Conservation (phyloP, 2,113 vertebrate species). For the Notiomystis cincta region DNA sequence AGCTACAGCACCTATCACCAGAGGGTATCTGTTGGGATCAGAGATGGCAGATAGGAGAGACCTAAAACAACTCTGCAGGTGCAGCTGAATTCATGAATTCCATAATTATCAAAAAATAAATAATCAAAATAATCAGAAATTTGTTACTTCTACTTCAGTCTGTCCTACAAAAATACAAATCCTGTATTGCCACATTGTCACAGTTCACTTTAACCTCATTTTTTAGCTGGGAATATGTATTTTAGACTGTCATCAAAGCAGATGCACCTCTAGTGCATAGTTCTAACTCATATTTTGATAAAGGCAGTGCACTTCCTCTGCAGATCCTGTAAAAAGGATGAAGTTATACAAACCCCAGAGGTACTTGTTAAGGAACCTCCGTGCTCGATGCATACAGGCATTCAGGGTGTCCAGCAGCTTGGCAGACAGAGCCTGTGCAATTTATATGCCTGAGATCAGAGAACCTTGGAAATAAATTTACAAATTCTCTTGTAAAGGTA, state of each 20-base stretch:
- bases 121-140: neutral
- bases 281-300: neutral
- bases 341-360: neutral
- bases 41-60: neutral
- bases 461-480: neutral
- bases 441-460: neutral
- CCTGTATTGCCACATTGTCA: neutral
- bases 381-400: fast-evolving
- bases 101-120: neutral
- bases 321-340: neutral
- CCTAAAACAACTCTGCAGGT: neutral
- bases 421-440: neutral
- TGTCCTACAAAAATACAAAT: neutral
- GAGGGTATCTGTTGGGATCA: neutral
- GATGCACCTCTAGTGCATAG: neutral
- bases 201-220: neutral
- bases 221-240: neutral
- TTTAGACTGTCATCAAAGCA: neutral
- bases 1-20: neutral
- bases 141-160: neutral
- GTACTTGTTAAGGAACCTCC: neutral
- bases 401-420: neutral
- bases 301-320: neutral
- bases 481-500: neutral
- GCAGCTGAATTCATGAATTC: neutral